Conservation (phyloP, 2,888 invertebrate species). For the Pseudoips prasinana region DNA sequence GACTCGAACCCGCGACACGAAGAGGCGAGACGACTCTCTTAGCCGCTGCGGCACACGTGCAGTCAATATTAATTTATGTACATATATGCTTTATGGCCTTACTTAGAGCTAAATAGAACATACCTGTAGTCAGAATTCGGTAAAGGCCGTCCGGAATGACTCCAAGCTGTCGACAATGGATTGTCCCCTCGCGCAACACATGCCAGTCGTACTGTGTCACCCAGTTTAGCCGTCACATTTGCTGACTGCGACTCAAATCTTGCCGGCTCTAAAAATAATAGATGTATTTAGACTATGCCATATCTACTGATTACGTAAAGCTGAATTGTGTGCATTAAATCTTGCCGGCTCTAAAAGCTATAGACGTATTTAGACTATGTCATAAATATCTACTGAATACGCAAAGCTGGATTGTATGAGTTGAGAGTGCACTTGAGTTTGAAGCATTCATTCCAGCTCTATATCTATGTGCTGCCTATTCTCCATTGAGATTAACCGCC, state of each 20-base stretch:
- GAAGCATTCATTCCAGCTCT: too few species aligned
- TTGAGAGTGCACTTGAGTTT: too few species aligned
- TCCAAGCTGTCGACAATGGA: conserved; percentile 91
- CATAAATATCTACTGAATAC: conserved; percentile 87
- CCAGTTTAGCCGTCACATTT: conserved; percentile 89
- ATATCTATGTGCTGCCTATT: too few species aligned
- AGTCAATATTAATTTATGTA: too few species aligned
- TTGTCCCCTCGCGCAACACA: conserved; percentile 92
- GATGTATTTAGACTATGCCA: conserved; percentile 74
- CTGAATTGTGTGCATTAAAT: conserved; percentile 83
- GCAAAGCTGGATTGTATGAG: too few species aligned
- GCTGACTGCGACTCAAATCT: conserved; percentile 88
- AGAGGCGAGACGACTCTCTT: too few species aligned
- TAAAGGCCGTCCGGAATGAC: conserved; percentile 85
- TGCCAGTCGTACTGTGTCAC: conserved; percentile 87
- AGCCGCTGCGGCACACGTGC: too few species aligned
- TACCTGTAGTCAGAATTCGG: conserved; percentile 86
- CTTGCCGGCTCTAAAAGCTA: conserved; percentile 85
- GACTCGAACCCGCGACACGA: too few species aligned
- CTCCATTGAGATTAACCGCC: too few species aligned
- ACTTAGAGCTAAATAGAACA: too few species aligned
- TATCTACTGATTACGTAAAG: conserved; percentile 87
- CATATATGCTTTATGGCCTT: too few species aligned
- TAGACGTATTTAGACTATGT: conserved; percentile 61
- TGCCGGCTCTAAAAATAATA: conserved; percentile 84